These are phyloP conservation scores for Litocranius walleri DNA, from an alignment of 2,113 vertebrate species.

Conservation along the genomic window DNA sequence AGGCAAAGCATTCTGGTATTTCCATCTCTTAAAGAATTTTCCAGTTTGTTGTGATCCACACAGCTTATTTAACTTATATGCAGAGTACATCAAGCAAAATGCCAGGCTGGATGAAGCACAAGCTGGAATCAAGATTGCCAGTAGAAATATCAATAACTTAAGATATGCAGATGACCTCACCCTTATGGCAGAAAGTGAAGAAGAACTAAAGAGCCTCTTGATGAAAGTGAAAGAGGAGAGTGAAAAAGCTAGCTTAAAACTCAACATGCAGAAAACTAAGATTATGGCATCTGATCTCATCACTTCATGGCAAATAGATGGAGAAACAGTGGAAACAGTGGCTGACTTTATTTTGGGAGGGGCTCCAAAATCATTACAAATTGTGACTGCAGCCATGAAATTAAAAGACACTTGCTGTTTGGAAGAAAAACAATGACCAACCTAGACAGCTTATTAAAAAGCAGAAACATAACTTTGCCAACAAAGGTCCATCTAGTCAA, in stretches of 20 bases:
- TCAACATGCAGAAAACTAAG: neutral
- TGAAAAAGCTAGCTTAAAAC: neutral
- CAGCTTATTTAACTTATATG: too few species aligned
- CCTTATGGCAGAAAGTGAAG: too few species aligned
- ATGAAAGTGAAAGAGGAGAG: too few species aligned
- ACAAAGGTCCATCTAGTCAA: neutral
- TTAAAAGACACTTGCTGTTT: neutral
- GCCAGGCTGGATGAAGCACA: too few species aligned
- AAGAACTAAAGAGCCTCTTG: too few species aligned
- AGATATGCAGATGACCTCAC: too few species aligned
- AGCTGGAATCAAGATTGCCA: too few species aligned
- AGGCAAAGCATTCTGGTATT: neutral
- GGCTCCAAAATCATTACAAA: neutral
- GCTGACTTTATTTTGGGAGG: neutral
- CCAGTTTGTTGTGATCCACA: neutral
- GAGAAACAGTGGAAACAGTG: neutral
- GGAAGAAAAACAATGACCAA: neutral
- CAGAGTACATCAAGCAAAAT: too few species aligned
- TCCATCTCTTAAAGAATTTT: neutral
- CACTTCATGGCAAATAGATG: neutral
- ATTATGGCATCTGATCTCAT: fast-evolving
- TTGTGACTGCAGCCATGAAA: neutral
- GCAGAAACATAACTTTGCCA: neutral
- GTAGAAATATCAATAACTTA: too few species aligned
- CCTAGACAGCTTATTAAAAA: neutral